A percentile compares a stretch with the other conserved stretches of the same genome.
Evolutionary conservation across 2,113 vertebrate genomes (phyloP).

Genomic region (Rhegmatorhina hoffmannsi): DNA sequence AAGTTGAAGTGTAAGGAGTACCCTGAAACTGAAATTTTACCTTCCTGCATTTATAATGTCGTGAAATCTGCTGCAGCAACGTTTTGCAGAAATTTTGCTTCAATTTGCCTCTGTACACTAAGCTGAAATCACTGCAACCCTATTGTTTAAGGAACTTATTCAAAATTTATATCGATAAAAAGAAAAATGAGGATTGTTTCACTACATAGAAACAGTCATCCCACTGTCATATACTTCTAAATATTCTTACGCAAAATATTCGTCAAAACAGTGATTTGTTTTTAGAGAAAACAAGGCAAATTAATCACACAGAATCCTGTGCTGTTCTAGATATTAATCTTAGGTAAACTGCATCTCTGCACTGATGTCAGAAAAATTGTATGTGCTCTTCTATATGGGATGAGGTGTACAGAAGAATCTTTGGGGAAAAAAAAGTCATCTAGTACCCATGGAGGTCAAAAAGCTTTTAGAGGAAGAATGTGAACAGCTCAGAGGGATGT

Average conservation of each 20-base stretch:
- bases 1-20: neutral
- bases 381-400: neutral
- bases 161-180: neutral
- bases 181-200: neutral
- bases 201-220: rapidly evolving
- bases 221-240: neutral
- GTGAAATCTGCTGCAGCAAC: neutral
- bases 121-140: neutral
- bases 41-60: neutral
- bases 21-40: neutral
- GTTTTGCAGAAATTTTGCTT: neutral
- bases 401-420: neutral
- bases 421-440: neutral
- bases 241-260: neutral
- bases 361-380: neutral
- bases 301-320: neutral
- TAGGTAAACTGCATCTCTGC: neutral
- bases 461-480: neutral
- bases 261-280: neutral
- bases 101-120: neutral
- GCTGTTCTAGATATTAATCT: neutral
- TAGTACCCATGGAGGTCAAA: neutral
- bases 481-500: neutral
- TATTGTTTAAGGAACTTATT: neutral
- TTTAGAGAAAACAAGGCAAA: neutral